Percentiles rank a stretch among this genome's conserved stretches.
phyloP scores from a whole-genome alignment of 2,113 vertebrate species.

The Charadrius vociferus region DNA sequence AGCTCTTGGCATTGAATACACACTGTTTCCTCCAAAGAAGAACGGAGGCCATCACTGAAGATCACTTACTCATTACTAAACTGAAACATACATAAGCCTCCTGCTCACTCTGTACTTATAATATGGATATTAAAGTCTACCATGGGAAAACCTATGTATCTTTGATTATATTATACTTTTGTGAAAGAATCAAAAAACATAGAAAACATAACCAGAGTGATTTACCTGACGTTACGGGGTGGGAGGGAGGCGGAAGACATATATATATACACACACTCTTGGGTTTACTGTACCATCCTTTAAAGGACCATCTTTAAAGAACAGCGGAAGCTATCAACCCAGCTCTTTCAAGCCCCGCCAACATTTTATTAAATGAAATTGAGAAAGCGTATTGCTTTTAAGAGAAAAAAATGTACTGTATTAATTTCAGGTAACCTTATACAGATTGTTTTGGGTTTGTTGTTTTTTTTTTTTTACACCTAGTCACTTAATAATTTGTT shows the following conservation, averaged over 20 bases:
- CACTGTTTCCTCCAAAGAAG: slow-evolving; percentile 86
- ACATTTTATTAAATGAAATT: neutral
- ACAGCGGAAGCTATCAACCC: neutral
- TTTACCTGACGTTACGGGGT: neutral
- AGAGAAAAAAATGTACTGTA: neutral
- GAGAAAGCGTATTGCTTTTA: neutral
- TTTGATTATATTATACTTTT: neutral
- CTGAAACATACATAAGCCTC: neutral
- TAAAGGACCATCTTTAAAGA: neutral
- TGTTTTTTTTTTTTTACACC: neutral
- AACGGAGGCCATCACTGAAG: slow-evolving; percentile 79
- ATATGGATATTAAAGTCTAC: slow-evolving; percentile 52
- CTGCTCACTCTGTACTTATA: neutral
- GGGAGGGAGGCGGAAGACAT: too few species aligned
- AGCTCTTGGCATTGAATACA: slow-evolving; percentile 88
- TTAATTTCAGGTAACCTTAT: neutral
- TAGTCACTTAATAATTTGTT: neutral
- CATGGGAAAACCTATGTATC: neutral
- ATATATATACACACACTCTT: neutral
- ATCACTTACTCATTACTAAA: neutral
- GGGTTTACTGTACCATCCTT: neutral
- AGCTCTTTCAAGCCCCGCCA: neutral
- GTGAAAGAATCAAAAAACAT: neutral
- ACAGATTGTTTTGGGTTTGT: too few species aligned
- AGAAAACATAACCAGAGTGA: neutral